These are phyloP conservation scores for Diachasma alloeum DNA, from an alignment of 1,140 invertebrate genomes.

Conservation along the genomic window DNA sequence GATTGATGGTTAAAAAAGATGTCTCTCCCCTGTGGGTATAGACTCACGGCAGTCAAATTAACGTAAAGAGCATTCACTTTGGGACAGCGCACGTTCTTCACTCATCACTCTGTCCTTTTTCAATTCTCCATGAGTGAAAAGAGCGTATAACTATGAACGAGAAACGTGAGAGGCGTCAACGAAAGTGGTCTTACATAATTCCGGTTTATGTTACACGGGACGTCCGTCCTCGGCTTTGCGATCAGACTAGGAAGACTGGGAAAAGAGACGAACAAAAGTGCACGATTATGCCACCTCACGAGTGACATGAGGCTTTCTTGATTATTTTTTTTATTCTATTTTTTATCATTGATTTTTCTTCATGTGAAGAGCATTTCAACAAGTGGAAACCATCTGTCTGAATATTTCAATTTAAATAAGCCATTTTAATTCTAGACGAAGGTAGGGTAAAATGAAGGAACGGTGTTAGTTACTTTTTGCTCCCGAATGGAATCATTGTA, in stretches of 20 bases:
- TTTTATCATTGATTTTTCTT: neutral
- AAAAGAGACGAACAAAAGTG: neutral
- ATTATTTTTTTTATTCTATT: neutral
- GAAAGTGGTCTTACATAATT: constrained; percentile 58
- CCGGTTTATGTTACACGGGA: constrained; percentile 42
- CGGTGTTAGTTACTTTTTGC: too few relatives aligned
- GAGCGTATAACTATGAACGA: constrained; percentile 19
- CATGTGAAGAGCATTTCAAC: too few relatives aligned
- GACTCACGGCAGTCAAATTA: neutral
- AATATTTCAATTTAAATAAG: neutral
- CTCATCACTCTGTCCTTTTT: neutral
- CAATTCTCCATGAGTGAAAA: neutral
- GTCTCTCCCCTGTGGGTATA: too few relatives aligned
- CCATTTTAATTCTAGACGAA: neutral
- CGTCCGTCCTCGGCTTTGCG: constrained; percentile 44
- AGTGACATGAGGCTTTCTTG: neutral
- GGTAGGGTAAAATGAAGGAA: too few relatives aligned
- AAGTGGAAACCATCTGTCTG: too few relatives aligned
- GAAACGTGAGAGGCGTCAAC: constrained; percentile 44
- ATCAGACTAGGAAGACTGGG: neutral
- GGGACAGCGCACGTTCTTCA: neutral
- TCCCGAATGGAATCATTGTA: too few relatives aligned
- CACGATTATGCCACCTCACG: neutral
- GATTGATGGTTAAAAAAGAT: too few relatives aligned
- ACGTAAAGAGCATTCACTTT: neutral